Percentiles rank a stretch among this genome's conserved stretches.
Evolutionary conservation across 92 coral and sea anemone species (phyloP).

Genomic region (Micromussa lordhowensis): DNA sequence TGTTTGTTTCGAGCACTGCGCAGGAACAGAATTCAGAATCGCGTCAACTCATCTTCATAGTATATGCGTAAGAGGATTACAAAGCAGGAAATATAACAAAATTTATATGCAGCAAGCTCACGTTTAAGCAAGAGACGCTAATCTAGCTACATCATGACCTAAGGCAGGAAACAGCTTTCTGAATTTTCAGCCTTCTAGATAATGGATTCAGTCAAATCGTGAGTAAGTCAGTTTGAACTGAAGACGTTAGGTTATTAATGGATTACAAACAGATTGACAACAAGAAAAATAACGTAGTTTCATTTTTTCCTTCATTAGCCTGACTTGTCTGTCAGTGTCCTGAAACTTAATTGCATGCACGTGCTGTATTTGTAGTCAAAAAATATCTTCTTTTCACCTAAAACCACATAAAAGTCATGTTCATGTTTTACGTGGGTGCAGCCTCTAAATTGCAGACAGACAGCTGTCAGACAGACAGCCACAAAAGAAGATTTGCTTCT

Average conservation of each 20-base stretch:
- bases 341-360: too few relatives aligned
- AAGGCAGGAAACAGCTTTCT: neutral
- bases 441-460: too few relatives aligned
- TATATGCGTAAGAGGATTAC: neutral
- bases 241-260: neutral
- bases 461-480: too few relatives aligned
- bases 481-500: too few relatives aligned
- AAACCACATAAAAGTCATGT: too few relatives aligned
- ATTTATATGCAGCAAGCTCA: too few relatives aligned
- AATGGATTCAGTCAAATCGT: neutral
- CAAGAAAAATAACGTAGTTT: neutral
- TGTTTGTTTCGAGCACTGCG: neutral
- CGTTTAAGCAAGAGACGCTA: too few relatives aligned
- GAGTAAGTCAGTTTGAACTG: neutral
- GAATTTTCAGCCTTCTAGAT: neutral
- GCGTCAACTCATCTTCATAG: neutral
- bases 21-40: neutral
- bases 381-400: too few relatives aligned
- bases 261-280: neutral
- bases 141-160: too few relatives aligned
- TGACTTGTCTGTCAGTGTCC: neutral
- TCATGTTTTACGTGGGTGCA: too few relatives aligned
- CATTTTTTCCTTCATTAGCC: neutral
- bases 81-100: too few relatives aligned
- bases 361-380: too few relatives aligned